Evolutionary conservation across 2,888 invertebrate genomes (phyloP), one percentile per base, ranked within the genome.

Genomic region (Pilophorus perplexus): DNA sequence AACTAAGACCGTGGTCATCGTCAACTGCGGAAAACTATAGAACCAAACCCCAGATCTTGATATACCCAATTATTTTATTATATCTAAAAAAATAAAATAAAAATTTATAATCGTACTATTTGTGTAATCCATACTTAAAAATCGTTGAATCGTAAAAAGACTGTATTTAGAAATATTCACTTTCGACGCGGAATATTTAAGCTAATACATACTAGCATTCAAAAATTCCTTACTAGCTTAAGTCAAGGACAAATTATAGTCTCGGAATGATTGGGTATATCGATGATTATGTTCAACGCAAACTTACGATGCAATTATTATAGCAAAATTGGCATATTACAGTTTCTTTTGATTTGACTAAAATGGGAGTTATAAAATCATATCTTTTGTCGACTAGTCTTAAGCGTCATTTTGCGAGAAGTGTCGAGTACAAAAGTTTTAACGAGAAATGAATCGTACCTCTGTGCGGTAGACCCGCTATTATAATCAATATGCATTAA

Each of bases 11-110:
- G 85, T 89, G 75, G 77, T 86, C 73, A 87, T 89, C 76, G 82
- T 85, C 67, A 85, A 83, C 78, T 89, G 89, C 79, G 89, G 89
- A 73, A 85, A 86, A 77, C 82, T 87, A 78, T 83, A 84, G 79
- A 66, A 62, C 62, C 37, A 27, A 37, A 8, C 33, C 14, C 20
- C n/a, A 22, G 38, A 20, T 38, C 33, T 64, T 50, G 52, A 52
- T 64, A 50, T 64, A 64, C 52, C 64, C 64, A 64, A 64, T 64
- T 64, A 64, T 64, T 62, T 62, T 44, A 44, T 60, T 44, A 40
- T 37, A 38, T 33, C 10, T 18, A 37, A 55, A 55, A 38, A 20
- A 55, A 37, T 38, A 33, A 55, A n/a, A n/a, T n/a, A n/a, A n/a
- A n/a, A n/a, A n/a, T n/a, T 25, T 55, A 55, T 55, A 22, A 55